Percentiles rank a stretch among this genome's conserved stretches.
Evolutionary conservation across 1,140 invertebrate genomes (phyloP).

Genomic region (Ridgeia piscesae): DNA sequence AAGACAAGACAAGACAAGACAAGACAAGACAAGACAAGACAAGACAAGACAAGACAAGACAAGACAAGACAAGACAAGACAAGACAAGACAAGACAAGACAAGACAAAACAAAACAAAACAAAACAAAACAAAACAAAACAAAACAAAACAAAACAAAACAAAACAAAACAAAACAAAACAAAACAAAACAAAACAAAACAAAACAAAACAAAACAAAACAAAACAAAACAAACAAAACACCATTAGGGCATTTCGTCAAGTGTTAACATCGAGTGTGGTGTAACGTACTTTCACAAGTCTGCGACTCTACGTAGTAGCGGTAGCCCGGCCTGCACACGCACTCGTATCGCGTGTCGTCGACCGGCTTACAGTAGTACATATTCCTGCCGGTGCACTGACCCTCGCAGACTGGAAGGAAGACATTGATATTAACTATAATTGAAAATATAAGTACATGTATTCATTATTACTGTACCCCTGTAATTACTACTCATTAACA

Average conservation of each 20-base stretch:
- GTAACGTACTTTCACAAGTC: neutral
- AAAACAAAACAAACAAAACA: neutral
- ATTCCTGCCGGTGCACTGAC: neutral
- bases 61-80: too few species aligned
- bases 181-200: neutral
- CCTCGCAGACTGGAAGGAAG: neutral
- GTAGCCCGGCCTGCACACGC: neutral
- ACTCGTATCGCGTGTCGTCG: neutral
- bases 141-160: too few species aligned
- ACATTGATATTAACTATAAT: neutral
- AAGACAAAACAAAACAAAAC: too few species aligned
- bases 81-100: too few species aligned
- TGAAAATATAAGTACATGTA: neutral
- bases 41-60: too few species aligned
- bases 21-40: too few species aligned
- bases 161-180: neutral
- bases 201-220: neutral
- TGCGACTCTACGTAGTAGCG: neutral
- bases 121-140: too few species aligned
- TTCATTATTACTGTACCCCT: too few species aligned
- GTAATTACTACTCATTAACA: too few species aligned
- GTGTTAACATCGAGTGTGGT: too few species aligned
- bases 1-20: too few species aligned
- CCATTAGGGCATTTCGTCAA: too few species aligned
- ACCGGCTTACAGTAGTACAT: neutral